Evolutionary conservation across 2,888 invertebrate species (phyloP), one percentile per base, ranked within the genome.

Genomic region (Calliscelio sp.): DNA sequence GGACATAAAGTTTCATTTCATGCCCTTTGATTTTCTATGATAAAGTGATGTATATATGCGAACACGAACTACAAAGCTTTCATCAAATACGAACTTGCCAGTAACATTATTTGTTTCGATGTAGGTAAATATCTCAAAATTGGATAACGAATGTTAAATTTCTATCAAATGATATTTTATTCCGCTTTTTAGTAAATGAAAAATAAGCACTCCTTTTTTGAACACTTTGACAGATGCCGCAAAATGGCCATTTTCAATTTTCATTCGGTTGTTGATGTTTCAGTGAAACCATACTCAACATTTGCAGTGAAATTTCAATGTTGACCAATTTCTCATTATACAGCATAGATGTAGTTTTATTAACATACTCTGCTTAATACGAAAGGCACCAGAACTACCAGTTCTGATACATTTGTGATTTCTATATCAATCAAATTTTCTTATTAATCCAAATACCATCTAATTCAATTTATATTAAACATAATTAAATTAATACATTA

Each of bases 1-100:
- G n/a, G n/a, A n/a, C n/a, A 71, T 53, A 71, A 57, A 73, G 80
- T 81, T 74, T 74, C 73, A 81, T 81, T 81, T 66, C 73, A 81
- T 66, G 66, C 49, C 61, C 65, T 81, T 81, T 81, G 80, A 74
- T 74, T 80, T 80, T 55, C 65, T 73, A 73, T 57, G 57, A 80
- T 80, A 66, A 44, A 68, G 35, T 49, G 63, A 53, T 70, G 46
- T 57, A 22, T 25, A 20, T 35, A 24, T 28, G 32, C 22, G 24
- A 46, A 44, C 18, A 49, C 57, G 14, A 20, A 16, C 25, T 66
- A 59, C 66, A 71, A 65, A 80, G 65, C 73, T 38, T 46, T 66
- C 44, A 55, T 73, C 65, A 73, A 80, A 57, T 18, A 57, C 24
- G 28, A 3, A 57, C 32, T 49, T 66, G 53, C 38, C 63, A 71